A percentile compares a stretch with the other conserved stretches of the same genome.
Conservation (phyloP, 2,797 vertebrate species). For the Scarus forsteni region DNA sequence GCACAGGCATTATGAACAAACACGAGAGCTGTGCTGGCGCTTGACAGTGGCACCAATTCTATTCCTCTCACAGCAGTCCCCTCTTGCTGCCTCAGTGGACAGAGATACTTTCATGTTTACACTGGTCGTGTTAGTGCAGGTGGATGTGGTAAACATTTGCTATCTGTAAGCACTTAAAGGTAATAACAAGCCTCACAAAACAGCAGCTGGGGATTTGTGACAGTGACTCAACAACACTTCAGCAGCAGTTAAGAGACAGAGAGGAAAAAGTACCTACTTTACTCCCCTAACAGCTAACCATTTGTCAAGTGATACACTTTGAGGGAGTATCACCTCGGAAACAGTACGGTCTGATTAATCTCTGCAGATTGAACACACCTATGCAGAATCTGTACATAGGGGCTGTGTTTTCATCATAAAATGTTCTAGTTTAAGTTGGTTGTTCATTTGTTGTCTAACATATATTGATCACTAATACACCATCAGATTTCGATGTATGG, state of each 20-base stretch:
- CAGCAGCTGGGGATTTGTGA: conserved; percentile 27
- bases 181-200: conserved; percentile 20
- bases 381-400: no score
- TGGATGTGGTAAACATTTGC: conserved; percentile 31
- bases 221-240: conserved; percentile 13
- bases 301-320: not conserved
- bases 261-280: conserved; percentile 1
- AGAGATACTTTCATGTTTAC: conserved; percentile 19
- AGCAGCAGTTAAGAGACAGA: conserved; percentile 7
- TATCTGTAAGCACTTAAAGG: conserved; percentile 39
- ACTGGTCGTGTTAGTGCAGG: conserved; percentile 11
- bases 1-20: conserved; percentile 26
- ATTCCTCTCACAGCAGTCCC: conserved; percentile 31
- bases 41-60: conserved; percentile 30
- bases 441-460: no score
- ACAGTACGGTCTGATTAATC: not conserved
- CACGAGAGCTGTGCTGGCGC: conserved; percentile 15
- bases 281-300: not conserved
- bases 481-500: no score
- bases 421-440: no score
- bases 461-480: no score
- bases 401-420: no score
- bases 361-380: not conserved
- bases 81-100: conserved; percentile 43
- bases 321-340: not conserved